Conservation (phyloP, 2,888 invertebrate species). For the Oeneis ivallda region DNA sequence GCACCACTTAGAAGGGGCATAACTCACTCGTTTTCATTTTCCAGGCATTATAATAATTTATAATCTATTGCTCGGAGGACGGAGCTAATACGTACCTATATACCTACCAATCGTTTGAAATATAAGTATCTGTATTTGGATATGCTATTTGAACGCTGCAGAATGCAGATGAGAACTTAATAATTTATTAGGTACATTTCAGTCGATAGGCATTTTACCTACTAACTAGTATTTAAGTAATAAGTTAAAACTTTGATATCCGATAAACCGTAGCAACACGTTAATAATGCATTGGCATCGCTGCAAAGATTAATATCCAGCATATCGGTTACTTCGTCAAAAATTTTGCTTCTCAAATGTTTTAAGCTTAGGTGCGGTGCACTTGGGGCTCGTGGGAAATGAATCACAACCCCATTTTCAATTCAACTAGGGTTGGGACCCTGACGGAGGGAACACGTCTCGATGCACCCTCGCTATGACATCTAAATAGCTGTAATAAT, state of each 20-base stretch:
- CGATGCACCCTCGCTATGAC: constrained; percentile 70
- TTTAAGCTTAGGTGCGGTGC: constrained; percentile 56
- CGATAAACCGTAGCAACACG: constrained; percentile 28
- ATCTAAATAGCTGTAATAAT: constrained; percentile 74
- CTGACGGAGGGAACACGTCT: constrained; percentile 58
- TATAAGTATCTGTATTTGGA: constrained; percentile 2
- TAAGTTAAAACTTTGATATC: neutral
- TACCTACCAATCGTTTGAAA: constrained; percentile 3
- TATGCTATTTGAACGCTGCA: constrained; percentile 16
- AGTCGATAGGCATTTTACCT: neutral
- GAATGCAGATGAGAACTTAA: constrained; percentile 29
- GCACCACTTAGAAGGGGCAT: constrained; percentile 23
- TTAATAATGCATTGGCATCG: constrained; percentile 49
- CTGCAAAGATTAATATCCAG: constrained; percentile 25
- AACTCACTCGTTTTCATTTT: constrained; percentile 18
- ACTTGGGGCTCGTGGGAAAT: constrained; percentile 74
- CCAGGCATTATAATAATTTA: neutral
- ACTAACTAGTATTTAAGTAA: neutral
- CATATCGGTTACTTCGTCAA: too few relatives aligned
- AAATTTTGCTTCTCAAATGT: constrained; percentile 49
- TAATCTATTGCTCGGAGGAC: neutral
- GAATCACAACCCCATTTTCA: constrained; percentile 80
- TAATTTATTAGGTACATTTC: constrained; percentile 8
- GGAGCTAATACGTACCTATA: too few relatives aligned
- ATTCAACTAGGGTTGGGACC: constrained; percentile 67